Conservation (phyloP, 2,797 vertebrate genomes). For the Hydrolagus colliei region DNA sequence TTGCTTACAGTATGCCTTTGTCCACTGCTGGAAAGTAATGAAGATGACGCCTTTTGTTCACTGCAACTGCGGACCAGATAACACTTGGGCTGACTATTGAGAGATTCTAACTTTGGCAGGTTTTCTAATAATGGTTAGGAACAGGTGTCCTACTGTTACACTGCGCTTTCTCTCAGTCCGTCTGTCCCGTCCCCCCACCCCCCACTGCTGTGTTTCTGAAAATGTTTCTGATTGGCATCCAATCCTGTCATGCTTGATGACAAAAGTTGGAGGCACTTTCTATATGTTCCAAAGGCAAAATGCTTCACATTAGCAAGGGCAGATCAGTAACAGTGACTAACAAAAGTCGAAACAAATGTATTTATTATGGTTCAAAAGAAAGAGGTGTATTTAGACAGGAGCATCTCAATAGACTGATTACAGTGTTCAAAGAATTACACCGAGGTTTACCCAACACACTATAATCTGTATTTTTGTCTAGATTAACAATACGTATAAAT, state of each 20-base stretch:
- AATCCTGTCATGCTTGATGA: too few relatives aligned
- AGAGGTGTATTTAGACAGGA: background rate
- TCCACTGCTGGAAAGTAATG: slow-evolving; percentile 14
- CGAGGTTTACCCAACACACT: background rate
- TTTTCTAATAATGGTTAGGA: background rate
- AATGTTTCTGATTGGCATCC: too few relatives aligned
- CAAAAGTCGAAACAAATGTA: background rate
- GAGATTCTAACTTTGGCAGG: background rate
- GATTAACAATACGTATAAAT: background rate
- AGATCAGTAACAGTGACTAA: background rate
- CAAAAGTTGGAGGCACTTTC: too few relatives aligned
- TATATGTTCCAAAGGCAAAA: too few relatives aligned
- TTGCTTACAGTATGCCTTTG: slow-evolving; percentile 18
- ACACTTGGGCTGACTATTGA: background rate
- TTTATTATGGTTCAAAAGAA: background rate
- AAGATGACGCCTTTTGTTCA: background rate
- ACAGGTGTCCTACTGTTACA: background rate
- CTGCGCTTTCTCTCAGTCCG: background rate
- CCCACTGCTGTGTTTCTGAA: too few relatives aligned
- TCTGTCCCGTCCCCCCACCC: too few relatives aligned
- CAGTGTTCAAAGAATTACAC: background rate
- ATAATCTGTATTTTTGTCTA: background rate
- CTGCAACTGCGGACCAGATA: slow-evolving; percentile 5
- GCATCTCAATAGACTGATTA: background rate
- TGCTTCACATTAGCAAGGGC: background rate